Evolutionary conservation across 2,797 vertebrate genomes (phyloP).

Genomic region (Hoplostethus atlanticus): DNA sequence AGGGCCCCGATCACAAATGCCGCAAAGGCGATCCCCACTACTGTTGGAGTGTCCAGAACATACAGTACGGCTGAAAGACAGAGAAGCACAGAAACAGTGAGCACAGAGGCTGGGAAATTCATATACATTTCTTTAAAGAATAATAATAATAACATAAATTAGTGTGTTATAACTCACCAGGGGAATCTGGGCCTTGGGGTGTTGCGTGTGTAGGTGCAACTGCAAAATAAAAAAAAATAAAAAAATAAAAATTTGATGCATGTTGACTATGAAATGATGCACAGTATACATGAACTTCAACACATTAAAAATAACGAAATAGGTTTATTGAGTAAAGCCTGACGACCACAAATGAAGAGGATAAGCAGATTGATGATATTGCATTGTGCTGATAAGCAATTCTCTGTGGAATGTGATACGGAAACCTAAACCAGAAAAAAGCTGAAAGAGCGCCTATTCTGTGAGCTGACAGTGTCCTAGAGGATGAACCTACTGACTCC

Average conservation of each 20-base stretch:
- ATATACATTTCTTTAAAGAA: not conserved
- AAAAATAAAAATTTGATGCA: not conserved
- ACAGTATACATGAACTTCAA: slow-evolving; percentile 12
- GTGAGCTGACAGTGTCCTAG: slow-evolving; percentile 26
- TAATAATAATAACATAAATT: not conserved
- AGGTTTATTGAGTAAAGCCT: slow-evolving; percentile 13
- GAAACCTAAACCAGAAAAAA: slow-evolving; percentile 46
- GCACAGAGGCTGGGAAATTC: slow-evolving; percentile 2
- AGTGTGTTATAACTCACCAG: slow-evolving; percentile 4
- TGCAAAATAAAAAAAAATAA: slow-evolving; percentile 52
- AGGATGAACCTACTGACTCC: slow-evolving; percentile 58
- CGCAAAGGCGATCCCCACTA: slow-evolving; percentile 96
- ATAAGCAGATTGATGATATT: slow-evolving; percentile 48
- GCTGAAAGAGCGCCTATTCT: slow-evolving; percentile 43
- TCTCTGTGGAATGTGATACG: slow-evolving; percentile 56
- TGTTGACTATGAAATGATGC: not conserved
- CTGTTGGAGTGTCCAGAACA: slow-evolving; percentile 91
- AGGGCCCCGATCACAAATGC: slow-evolving; percentile 96
- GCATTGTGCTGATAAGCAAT: slow-evolving; percentile 56
- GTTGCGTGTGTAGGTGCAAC: slow-evolving; percentile 13
- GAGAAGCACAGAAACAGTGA: slow-evolving; percentile 8
- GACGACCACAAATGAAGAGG: slow-evolving; percentile 20
- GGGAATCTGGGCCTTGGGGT: not conserved
- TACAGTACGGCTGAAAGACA: slow-evolving; percentile 81
- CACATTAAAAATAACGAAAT: slow-evolving; percentile 6